A percentile compares a stretch with the other conserved stretches of the same genome.
Evolutionary conservation across 2,888 invertebrate species (phyloP).

Genomic region (Branchipolynoe longqiensis): DNA sequence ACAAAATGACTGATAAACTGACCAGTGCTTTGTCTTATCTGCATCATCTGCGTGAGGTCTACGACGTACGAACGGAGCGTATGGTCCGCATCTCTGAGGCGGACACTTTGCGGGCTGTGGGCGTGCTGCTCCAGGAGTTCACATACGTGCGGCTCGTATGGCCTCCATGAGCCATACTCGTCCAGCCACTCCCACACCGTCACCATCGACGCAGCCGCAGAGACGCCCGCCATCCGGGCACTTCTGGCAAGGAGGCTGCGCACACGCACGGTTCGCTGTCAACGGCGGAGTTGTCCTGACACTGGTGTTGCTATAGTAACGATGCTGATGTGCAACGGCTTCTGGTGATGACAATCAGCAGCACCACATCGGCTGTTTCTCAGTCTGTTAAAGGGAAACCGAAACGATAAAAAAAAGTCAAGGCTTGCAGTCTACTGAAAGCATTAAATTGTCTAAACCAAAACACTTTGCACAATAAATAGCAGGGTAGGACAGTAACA

Average conservation of each 20-base stretch:
- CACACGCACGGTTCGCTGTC: too few species aligned
- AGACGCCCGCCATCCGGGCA: constrained; percentile 5
- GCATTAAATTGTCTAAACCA: too few species aligned
- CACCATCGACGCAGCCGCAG: constrained; percentile 63
- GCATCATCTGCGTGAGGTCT: constrained; percentile 72
- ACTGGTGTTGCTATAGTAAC: neutral
- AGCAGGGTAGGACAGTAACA: too few species aligned
- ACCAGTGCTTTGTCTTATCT: constrained; percentile 75
- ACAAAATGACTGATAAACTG: too few species aligned
- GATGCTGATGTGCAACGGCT: too few species aligned
- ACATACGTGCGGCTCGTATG: constrained; percentile 74
- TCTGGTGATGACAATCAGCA: too few species aligned
- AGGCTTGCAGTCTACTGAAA: too few species aligned
- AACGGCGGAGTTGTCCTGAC: neutral
- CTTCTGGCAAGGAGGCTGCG: too few species aligned
- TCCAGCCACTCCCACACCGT: constrained; percentile 79
- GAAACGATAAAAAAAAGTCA: too few species aligned
- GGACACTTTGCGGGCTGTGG: constrained; percentile 65
- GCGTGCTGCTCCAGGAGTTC: constrained; percentile 72
- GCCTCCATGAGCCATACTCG: constrained; percentile 74
- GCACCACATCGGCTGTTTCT: too few species aligned
- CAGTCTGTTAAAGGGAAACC: too few species aligned
- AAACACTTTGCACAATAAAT: too few species aligned
- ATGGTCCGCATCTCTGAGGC: constrained; percentile 71
- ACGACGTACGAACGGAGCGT: constrained; percentile 71